These are phyloP conservation scores for Rattus norvegicus DNA, from an alignment of 2,113 vertebrate species.

Conservation along the genomic window GRCr8 NC_086020.1:248874501-248875000, in stretches of 20 bases:
- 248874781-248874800: background rate
- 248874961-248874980: background rate
- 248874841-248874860: background rate
- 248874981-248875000: background rate
- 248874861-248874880: background rate
- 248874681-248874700: background rate
- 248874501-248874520: background rate
- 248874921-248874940: background rate
- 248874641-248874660: background rate
- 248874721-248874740: too few relatives aligned
- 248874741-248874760: background rate
- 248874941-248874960: too few relatives aligned
- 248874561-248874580: background rate
- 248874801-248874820: background rate
- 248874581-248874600: background rate
- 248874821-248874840: background rate
- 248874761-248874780: background rate
- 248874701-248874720: background rate
- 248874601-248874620: background rate
- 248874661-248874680: background rate
- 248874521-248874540: background rate
- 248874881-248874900: background rate
- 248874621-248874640: background rate
- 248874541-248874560: background rate
- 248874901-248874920: background rate